Conservation (phyloP, 2,797 vertebrate genomes). For the Chromis chromis region DNA sequence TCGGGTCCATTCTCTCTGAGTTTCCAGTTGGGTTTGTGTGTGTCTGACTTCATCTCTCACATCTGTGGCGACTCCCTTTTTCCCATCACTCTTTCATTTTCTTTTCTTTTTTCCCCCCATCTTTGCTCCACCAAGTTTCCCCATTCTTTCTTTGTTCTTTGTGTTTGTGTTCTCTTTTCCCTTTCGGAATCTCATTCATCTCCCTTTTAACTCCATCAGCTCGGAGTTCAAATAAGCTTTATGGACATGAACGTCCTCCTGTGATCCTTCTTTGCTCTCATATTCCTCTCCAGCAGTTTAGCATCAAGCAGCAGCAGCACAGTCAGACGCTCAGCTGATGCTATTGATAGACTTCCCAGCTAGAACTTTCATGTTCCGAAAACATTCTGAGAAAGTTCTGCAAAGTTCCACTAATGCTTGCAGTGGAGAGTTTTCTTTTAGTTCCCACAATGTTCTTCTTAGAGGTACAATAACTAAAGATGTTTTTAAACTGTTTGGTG, state of each 20-base stretch:
- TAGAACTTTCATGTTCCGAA: no score
- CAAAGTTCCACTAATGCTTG: no score
- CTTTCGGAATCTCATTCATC: not conserved
- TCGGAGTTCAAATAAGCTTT: not conserved
- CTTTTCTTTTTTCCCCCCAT: not conserved
- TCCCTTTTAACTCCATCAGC: not conserved
- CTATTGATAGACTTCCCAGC: not conserved
- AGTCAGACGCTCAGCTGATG: not conserved
- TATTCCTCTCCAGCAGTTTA: no score
- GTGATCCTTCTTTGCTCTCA: not conserved
- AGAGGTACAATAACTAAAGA: no score
- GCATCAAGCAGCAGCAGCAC: not conserved
- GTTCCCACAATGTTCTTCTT: no score
- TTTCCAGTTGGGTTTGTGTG: constrained; percentile 22
- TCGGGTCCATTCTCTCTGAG: constrained; percentile 34
- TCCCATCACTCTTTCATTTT: not conserved
- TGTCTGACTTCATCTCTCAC: constrained; percentile 30
- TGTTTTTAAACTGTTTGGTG: no score
- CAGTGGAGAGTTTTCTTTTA: no score
- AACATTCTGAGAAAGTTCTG: no score
- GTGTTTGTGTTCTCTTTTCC: not conserved
- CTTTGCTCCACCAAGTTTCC: not conserved
- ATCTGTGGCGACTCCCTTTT: constrained; percentile 5
- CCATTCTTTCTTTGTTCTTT: not conserved
- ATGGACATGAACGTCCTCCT: not conserved